Percentiles rank a stretch among this genome's conserved stretches.
Conservation (phyloP, 2,888 invertebrate genomes). For the Cheilosia vernalis region DNA sequence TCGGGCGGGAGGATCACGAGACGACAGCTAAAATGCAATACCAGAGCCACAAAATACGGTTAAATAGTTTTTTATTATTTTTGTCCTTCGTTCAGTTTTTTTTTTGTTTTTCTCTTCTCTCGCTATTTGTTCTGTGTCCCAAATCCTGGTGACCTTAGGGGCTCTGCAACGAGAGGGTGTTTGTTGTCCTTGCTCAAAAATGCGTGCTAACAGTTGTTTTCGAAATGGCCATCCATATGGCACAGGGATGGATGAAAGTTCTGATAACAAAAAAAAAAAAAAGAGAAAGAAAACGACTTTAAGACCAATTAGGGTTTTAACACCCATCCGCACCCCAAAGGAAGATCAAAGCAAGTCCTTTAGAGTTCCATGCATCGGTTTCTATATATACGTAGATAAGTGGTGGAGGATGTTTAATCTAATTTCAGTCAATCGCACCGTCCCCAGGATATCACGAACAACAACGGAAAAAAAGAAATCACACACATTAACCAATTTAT, state of each 20-base stretch:
- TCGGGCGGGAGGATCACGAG: conserved; percentile 73
- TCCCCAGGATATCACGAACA: conserved; percentile 28
- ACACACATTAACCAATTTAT: conserved; percentile 65
- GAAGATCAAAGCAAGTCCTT: conserved; percentile 41
- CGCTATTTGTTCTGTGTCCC: conserved; percentile 43
- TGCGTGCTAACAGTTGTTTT: conserved; percentile 55
- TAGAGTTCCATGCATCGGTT: not conserved
- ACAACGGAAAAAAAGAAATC: conserved; percentile 11
- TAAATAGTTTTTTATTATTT: conserved; percentile 74
- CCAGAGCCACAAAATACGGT: conserved; percentile 71
- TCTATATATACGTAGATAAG: not conserved
- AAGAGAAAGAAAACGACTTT: conserved; percentile 36
- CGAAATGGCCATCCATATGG: conserved; percentile 44
- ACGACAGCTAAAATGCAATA: conserved; percentile 72
- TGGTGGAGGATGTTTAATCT: conserved; percentile 32
- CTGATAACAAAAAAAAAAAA: not conserved
- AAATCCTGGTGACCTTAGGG: conserved; percentile 53
- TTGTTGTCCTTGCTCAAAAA: conserved; percentile 29
- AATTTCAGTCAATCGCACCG: conserved; percentile 49
- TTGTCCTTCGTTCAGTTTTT: conserved; percentile 8
- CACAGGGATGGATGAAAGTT: conserved; percentile 9
- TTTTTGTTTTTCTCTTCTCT: not conserved
- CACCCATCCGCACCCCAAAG: conserved; percentile 7
- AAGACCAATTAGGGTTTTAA: conserved; percentile 43
- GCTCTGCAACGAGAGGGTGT: conserved; percentile 38